Percentiles rank a stretch among this genome's conserved stretches.
These are phyloP conservation scores for Drosophila simulans DNA, from an alignment of 1,140 invertebrate species.

Conservation along the genomic window DNA sequence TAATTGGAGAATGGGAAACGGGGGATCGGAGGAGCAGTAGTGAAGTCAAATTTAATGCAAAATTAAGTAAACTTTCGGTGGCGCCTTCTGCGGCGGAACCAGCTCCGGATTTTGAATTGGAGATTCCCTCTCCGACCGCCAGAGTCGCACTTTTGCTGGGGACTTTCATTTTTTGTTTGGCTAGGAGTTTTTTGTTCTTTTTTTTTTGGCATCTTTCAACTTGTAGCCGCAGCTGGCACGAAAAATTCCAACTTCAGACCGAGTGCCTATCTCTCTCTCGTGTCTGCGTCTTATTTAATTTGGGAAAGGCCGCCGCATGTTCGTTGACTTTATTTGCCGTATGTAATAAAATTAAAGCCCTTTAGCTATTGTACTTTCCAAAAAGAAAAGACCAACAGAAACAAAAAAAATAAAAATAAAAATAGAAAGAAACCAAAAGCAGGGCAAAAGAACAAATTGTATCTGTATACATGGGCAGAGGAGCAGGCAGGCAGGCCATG, in stretches of 20 bases:
- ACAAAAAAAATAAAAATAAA: conserved; percentile 23
- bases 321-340: conserved; percentile 82
- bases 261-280: conserved; percentile 13
- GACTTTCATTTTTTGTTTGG: conserved; percentile 14
- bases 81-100: conserved; percentile 25
- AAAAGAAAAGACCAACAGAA: conserved; percentile 13
- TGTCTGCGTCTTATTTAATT: conserved; percentile 76
- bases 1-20: conserved; percentile 7
- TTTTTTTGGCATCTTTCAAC: conserved; percentile 50
- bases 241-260: conserved; percentile 66
- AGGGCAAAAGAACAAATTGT: conserved; percentile 65
- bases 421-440: conserved; percentile 5
- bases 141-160: not conserved
- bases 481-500: conserved; percentile 14
- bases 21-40: not conserved
- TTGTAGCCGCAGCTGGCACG: conserved; percentile 79
- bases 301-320: conserved; percentile 65
- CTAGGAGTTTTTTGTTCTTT: not conserved
- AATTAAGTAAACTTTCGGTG: conserved; percentile 74
- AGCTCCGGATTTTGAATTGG: not conserved
- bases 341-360: conserved; percentile 83
- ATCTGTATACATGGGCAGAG: conserved; percentile 37
- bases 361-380: conserved; percentile 78
- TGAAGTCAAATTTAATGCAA: conserved; percentile 77
- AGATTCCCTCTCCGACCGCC: not conserved